Conservation (phyloP, 53 echinoderm and acorn worm species). For the Patiria pectinifera region DNA sequence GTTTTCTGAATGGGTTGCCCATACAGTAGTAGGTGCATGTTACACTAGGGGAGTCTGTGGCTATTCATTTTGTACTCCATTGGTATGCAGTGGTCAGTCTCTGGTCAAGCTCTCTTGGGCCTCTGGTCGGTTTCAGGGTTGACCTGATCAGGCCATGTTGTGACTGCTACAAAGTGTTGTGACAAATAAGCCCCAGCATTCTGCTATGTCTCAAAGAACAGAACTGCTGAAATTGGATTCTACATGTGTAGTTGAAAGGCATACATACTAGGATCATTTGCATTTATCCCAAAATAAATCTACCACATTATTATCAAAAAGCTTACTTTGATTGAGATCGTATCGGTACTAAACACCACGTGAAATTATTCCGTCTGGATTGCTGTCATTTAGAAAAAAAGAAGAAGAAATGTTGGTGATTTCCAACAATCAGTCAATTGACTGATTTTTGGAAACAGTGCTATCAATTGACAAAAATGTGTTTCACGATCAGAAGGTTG, state of each 20-base stretch:
- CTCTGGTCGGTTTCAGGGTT: slow-evolving; percentile 32
- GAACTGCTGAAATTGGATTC: background rate
- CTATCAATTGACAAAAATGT: too few relatives aligned
- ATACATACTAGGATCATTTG: too few relatives aligned
- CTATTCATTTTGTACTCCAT: background rate
- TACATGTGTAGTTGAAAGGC: background rate
- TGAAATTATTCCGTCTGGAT: too few relatives aligned
- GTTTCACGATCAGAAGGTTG: too few relatives aligned
- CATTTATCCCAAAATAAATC: too few relatives aligned
- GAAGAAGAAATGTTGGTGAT: too few relatives aligned
- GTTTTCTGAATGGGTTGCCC: slow-evolving; percentile 1
- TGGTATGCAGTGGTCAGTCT: slow-evolving; percentile 26
- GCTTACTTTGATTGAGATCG: too few relatives aligned
- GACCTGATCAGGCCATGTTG: slow-evolving; percentile 58
- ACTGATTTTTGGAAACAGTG: too few relatives aligned
- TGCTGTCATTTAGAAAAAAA: too few relatives aligned
- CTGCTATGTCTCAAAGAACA: slow-evolving; percentile 16
- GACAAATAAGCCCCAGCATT: slow-evolving; percentile 29
- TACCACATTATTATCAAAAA: too few relatives aligned
- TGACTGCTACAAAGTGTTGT: slow-evolving; percentile 51
- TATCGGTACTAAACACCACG: too few relatives aligned
- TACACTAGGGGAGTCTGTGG: background rate
- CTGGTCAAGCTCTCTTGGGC: slow-evolving; percentile 24
- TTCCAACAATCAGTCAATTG: too few relatives aligned
- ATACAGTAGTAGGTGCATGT: background rate